phyloP scores from a whole-genome alignment of 2,888 invertebrate species.

The Thumatha senex region DNA sequence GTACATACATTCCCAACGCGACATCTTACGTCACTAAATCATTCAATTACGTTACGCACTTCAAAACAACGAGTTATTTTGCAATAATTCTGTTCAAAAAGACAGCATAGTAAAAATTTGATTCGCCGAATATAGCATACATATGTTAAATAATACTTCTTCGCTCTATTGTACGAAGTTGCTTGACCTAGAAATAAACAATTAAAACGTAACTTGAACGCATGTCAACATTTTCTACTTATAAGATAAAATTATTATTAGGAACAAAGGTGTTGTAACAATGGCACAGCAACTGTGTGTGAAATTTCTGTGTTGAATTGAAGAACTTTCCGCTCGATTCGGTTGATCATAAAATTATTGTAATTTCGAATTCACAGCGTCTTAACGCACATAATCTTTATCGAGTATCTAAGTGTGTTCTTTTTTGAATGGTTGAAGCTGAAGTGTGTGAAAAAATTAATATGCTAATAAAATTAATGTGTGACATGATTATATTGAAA shows the following conservation, averaged over 20 bases:
- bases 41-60: conserved; percentile 31
- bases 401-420: neutral
- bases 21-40: conserved; percentile 20
- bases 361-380: neutral
- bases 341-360: neutral
- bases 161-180: conserved; percentile 30
- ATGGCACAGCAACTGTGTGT: neutral
- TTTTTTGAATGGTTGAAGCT: neutral
- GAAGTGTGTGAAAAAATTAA: too few species aligned
- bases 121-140: conserved; percentile 33
- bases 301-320: neutral
- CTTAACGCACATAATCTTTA: neutral
- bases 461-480: too few species aligned
- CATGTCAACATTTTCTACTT: conserved; percentile 18
- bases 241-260: conserved; percentile 3
- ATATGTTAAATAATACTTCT: conserved; percentile 27
- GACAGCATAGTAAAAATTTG: conserved; percentile 36
- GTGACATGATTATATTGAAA: too few species aligned
- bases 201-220: conserved; percentile 18
- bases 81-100: conserved; percentile 35
- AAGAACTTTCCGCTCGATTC: neutral
- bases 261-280: conserved; percentile 6
- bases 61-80: conserved; percentile 41
- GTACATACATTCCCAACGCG: neutral
- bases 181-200: conserved; percentile 30